phyloP scores from a whole-genome alignment of 2,888 invertebrate genomes.

The Zygogramma bicolorata region DNA sequence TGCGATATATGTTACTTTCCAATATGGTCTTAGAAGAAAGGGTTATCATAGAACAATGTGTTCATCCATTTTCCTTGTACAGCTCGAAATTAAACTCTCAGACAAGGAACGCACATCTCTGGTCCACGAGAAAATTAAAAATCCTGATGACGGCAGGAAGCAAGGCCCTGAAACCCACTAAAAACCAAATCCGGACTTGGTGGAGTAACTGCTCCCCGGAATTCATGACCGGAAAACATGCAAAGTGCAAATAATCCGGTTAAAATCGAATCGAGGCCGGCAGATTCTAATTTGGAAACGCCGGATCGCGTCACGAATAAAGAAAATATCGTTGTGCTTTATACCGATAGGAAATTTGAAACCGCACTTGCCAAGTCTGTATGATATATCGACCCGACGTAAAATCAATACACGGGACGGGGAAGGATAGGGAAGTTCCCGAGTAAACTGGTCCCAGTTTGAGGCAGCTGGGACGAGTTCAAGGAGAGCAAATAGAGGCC shows the following conservation, averaged over 20 bases:
- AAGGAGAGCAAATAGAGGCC: too few relatives aligned
- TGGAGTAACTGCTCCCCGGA: background rate
- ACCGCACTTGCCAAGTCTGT: background rate
- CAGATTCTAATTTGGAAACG: slow-evolving; percentile 39
- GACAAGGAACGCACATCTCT: too few relatives aligned
- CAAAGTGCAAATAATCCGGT: slow-evolving; percentile 41
- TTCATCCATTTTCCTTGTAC: too few relatives aligned
- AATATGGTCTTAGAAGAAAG: too few relatives aligned
- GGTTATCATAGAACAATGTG: too few relatives aligned
- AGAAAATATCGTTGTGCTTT: slow-evolving; percentile 37
- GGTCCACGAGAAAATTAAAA: too few relatives aligned
- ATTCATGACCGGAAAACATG: slow-evolving; percentile 33
- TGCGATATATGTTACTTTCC: too few relatives aligned
- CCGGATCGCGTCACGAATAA: slow-evolving; percentile 43
- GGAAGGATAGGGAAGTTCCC: background rate
- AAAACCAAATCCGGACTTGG: background rate
- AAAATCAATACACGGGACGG: slow-evolving; percentile 12
- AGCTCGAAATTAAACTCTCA: too few relatives aligned
- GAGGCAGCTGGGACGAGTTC: background rate
- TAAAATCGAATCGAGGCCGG: slow-evolving; percentile 44
- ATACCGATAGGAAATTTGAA: slow-evolving; percentile 3
- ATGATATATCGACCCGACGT: slow-evolving; percentile 4
- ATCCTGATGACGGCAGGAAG: too few relatives aligned
- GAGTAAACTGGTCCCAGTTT: background rate
- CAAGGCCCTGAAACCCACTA: too few relatives aligned